Percentiles rank a stretch among this genome's conserved stretches.
phyloP scores from a whole-genome alignment of 2,888 invertebrate species.

The Dryocosmus kuriphilus region DNA sequence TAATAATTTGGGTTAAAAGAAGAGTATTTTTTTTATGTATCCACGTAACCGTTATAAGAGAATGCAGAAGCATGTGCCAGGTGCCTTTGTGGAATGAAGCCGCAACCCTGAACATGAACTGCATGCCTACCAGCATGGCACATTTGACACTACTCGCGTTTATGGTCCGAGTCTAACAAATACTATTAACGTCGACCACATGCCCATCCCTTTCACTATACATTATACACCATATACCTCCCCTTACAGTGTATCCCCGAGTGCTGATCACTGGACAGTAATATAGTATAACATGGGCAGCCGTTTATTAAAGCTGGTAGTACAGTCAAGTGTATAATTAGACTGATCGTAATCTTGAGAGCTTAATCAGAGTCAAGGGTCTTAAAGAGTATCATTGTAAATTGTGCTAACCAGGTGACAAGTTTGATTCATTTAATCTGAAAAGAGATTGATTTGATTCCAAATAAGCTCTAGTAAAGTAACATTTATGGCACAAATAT shows the following conservation, averaged over 20 bases:
- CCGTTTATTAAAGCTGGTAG: constrained; percentile 58
- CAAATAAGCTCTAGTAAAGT: too few relatives aligned
- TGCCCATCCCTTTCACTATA: constrained; percentile 61
- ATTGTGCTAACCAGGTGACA: neutral
- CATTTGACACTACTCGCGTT: constrained; percentile 53
- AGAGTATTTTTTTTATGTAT: neutral
- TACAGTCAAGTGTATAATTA: constrained; percentile 49
- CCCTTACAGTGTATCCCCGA: constrained; percentile 60
- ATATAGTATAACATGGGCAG: constrained; percentile 60
- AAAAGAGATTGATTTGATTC: too few relatives aligned
- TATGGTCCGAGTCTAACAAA: constrained; percentile 56
- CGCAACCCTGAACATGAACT: constrained; percentile 4
- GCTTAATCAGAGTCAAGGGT: constrained; percentile 16
- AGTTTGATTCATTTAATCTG: neutral
- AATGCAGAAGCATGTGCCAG: neutral
- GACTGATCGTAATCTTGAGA: constrained; percentile 44
- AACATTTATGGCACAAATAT: too few relatives aligned
- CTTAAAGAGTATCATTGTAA: neutral
- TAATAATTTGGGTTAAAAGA: neutral
- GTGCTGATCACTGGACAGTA: constrained; percentile 57
- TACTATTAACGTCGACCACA: constrained; percentile 67
- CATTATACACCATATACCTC: constrained; percentile 49
- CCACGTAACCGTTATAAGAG: neutral
- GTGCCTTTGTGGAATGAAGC: neutral
- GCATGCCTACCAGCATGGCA: constrained; percentile 41